A percentile compares a stretch with the other conserved stretches of the same genome.
Evolutionary conservation across 2,113 vertebrate species (phyloP).

Genomic region (Lycocorax pyrrhopterus): DNA sequence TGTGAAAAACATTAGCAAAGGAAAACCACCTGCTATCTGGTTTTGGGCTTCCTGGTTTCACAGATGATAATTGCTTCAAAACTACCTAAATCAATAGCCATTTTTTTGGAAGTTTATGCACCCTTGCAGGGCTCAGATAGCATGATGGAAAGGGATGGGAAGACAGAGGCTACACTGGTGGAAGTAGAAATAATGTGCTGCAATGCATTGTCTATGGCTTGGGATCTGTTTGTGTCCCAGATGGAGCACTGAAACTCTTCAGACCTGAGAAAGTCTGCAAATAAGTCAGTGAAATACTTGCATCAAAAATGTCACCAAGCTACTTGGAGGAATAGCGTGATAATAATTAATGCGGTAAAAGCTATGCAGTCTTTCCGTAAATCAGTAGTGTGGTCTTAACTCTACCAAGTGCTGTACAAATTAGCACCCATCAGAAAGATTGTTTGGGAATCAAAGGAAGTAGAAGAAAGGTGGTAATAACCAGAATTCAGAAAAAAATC

Average conservation of each 20-base stretch:
- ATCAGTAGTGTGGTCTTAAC: neutral
- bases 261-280: neutral
- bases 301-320: neutral
- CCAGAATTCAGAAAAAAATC: neutral
- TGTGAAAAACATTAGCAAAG: neutral
- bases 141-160: neutral
- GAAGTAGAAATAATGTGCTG: neutral
- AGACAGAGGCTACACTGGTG: neutral
- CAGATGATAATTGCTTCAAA: neutral
- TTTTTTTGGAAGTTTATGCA: neutral
- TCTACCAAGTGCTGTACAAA: neutral
- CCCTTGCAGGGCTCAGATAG: neutral
- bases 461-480: neutral
- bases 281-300: neutral
- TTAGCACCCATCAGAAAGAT: neutral
- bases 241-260: neutral
- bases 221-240: neutral
- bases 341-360: neutral
- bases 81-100: neutral
- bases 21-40: neutral
- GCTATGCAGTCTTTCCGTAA: neutral
- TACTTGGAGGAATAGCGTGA: neutral
- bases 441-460: neutral
- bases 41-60: neutral
- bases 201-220: neutral